Percentiles rank a stretch among this genome's conserved stretches.
phyloP scores from a whole-genome alignment of 2,888 invertebrate species.

The Phorcus lineatus region DNA sequence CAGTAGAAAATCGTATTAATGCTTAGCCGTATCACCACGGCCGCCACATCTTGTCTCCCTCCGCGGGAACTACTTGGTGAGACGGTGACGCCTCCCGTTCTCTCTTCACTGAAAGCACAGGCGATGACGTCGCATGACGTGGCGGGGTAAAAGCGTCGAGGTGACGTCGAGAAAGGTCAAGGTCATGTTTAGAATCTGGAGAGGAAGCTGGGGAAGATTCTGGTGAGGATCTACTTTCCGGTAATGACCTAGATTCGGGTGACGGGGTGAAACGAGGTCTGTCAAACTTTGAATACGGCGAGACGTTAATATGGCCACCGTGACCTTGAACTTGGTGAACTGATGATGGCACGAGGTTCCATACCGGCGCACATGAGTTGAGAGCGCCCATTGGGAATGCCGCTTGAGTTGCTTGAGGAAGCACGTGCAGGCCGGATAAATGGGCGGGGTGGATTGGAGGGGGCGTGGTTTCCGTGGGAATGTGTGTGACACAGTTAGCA shows the following conservation, averaged over 20 bases:
- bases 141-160: not conserved
- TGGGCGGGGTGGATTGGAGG: conserved; percentile 18
- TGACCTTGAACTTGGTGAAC: conserved; percentile 15
- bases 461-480: not conserved
- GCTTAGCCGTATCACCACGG: conserved; percentile 13
- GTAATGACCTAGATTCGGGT: not conserved
- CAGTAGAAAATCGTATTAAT: too few relatives aligned
- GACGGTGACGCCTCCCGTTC: conserved; percentile 1
- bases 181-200: conserved; percentile 21
- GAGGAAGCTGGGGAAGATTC: not conserved
- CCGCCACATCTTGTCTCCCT: conserved; percentile 27
- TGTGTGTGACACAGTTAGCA: conserved; percentile 34
- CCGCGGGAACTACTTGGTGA: not conserved
- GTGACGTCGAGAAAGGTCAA: conserved; percentile 11
- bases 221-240: not conserved
- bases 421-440: conserved; percentile 19
- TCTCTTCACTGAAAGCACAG: conserved; percentile 9
- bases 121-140: not conserved
- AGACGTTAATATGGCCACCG: not conserved
- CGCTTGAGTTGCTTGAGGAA: conserved; percentile 15
- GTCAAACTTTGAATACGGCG: conserved; percentile 20
- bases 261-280: not conserved
- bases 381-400: not conserved
- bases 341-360: conserved; percentile 16
- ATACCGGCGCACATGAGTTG: conserved; percentile 1